Evolutionary conservation across 2,113 vertebrate genomes (phyloP).

Genomic region (Hyaena hyaena): DNA sequence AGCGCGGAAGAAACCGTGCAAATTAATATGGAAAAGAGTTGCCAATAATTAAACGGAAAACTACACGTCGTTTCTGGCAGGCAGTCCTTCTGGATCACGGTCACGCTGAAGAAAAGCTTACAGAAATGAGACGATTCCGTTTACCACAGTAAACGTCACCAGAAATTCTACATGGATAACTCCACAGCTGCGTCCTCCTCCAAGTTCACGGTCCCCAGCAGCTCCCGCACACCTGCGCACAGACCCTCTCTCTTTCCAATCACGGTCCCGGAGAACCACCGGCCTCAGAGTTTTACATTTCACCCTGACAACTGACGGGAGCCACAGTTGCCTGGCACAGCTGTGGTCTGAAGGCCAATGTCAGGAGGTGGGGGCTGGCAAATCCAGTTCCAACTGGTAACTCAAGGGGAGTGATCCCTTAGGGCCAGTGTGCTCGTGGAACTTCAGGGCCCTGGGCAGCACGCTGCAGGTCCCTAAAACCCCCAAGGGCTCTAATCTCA

Average conservation of each 20-base stretch:
- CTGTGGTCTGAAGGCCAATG: constrained; percentile 56
- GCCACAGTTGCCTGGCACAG: constrained; percentile 69
- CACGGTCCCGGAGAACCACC: background rate
- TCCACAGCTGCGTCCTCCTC: constrained; percentile 69
- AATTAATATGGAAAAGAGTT: background rate
- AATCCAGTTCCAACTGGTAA: background rate
- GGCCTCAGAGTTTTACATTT: constrained; percentile 48
- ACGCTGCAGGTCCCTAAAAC: background rate
- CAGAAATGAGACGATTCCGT: background rate
- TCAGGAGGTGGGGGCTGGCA: constrained; percentile 12
- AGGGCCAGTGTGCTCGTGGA: background rate
- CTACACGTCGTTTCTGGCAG: background rate
- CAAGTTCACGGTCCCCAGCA: background rate
- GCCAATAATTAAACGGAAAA: background rate
- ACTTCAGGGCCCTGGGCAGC: background rate
- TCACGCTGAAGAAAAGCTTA: constrained; percentile 45
- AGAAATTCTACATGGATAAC: constrained; percentile 57
- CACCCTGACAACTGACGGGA: constrained; percentile 60
- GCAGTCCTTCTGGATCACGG: background rate
- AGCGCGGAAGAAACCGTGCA: background rate
- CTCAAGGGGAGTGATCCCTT: background rate
- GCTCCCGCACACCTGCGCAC: background rate
- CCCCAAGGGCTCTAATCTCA: background rate
- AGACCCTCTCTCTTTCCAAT: background rate
- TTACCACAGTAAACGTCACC: background rate